These are phyloP conservation scores for Siniperca scherzeri DNA, from an alignment of 2,797 vertebrate genomes.

Conservation along the genomic window DNA sequence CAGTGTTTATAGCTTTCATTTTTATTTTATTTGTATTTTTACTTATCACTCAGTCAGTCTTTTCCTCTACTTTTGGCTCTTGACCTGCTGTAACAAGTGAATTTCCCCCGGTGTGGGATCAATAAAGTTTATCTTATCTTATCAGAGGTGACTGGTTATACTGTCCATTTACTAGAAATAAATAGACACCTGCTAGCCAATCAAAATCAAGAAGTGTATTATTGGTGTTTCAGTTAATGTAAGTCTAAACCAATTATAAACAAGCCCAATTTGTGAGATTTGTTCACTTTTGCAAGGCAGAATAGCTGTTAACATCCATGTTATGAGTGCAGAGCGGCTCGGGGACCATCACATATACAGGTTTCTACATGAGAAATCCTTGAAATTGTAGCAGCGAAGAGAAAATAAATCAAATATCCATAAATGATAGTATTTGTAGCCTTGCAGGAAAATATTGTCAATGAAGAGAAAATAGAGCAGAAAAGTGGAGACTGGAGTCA, in stretches of 20 bases:
- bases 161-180: no score
- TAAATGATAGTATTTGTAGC: conserved; percentile 25
- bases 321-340: not conserved
- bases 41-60: no score
- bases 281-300: no score
- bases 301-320: not conserved
- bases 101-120: no score
- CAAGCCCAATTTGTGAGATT: not conserved
- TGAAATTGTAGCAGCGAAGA: not conserved
- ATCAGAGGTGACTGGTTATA: no score
- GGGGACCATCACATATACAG: not conserved
- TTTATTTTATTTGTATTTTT: no score
- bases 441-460: conserved; percentile 23
- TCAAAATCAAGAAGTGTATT: not conserved
- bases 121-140: no score
- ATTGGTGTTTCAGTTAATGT: not conserved
- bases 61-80: no score
- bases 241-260: not conserved
- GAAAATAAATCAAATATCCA: conserved; percentile 36
- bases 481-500: conserved; percentile 34
- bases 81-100: no score
- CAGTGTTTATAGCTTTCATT: no score
- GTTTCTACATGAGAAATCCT: not conserved
- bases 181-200: not conserved
- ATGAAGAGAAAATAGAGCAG: conserved; percentile 7